Conservation (phyloP, 2,113 vertebrate genomes). For the Dicerorhinus sumatrensis region DNA sequence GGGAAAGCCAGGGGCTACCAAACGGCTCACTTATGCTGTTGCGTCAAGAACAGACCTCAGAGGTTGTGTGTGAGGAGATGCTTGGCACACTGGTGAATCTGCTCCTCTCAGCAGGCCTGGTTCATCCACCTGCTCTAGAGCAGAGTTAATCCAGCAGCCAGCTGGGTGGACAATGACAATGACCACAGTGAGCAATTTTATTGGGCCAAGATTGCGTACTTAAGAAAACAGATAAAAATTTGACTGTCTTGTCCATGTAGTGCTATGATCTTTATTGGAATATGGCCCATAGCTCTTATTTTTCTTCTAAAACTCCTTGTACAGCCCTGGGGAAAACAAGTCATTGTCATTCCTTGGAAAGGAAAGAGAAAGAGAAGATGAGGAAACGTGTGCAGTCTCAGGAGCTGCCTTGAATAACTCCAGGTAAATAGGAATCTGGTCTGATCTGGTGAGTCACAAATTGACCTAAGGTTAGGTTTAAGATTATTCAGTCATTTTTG, state of each 20-base stretch:
- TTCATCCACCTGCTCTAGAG: neutral
- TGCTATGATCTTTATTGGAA: neutral
- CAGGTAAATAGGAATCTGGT: neutral
- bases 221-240: neutral
- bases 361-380: neutral
- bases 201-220: neutral
- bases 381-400: neutral
- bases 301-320: neutral
- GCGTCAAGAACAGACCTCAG: neutral
- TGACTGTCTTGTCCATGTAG: neutral
- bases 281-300: neutral
- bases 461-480: neutral
- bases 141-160: neutral
- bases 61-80: neutral
- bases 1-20: neutral
- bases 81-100: neutral
- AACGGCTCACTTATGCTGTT: neutral
- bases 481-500: neutral
- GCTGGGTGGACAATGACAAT: neutral
- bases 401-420: neutral
- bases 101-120: neutral
- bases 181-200: neutral
- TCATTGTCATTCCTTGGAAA: neutral
- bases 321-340: neutral
- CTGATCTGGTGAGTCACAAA: neutral